A percentile compares a stretch with the other conserved stretches of the same genome.
phyloP scores from a whole-genome alignment of 1,140 invertebrate genomes.

The Drosophila ogumai region DNA sequence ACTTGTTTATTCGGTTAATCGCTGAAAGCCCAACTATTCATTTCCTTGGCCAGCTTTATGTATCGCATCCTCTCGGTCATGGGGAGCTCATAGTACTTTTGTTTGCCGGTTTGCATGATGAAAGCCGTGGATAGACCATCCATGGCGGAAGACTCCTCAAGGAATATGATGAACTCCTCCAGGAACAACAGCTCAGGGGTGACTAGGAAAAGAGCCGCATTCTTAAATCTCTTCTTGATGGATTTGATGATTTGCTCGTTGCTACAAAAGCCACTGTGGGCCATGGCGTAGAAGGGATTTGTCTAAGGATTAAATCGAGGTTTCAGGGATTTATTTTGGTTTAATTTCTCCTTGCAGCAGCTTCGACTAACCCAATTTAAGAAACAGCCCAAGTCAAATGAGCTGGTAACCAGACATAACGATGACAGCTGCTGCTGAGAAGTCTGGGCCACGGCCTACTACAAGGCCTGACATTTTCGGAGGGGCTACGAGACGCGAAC shows the following conservation, averaged over 20 bases:
- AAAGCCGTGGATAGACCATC: not conserved
- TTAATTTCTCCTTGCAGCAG: not conserved
- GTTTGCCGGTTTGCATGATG: not conserved
- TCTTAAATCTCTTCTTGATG: conserved; percentile 18
- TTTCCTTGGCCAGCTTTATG: conserved; percentile 6
- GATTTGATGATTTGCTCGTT: conserved; percentile 38
- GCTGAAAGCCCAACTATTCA: not conserved
- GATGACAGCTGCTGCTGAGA: conserved; percentile 15
- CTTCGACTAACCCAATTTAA: not conserved
- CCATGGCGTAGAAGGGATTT: not conserved
- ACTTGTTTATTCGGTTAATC: not conserved
- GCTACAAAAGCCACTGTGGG: conserved; percentile 35
- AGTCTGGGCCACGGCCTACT: conserved; percentile 23
- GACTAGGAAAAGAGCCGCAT: not conserved
- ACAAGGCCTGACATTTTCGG: conserved; percentile 30
- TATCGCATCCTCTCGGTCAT: conserved; percentile 24
- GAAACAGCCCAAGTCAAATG: not conserved
- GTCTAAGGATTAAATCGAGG: not conserved
- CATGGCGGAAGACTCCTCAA: conserved; percentile 15
- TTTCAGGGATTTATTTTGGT: too few species aligned
- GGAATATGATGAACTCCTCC: conserved; percentile 27
- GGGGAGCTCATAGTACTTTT: conserved; percentile 13
- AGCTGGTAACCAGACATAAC: not conserved
- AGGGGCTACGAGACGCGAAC: conserved; percentile 31
- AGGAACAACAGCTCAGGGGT: conserved; percentile 31